Conservation (phyloP, 2,113 vertebrate genomes). For the Phrynocephalus versicolor region DNA sequence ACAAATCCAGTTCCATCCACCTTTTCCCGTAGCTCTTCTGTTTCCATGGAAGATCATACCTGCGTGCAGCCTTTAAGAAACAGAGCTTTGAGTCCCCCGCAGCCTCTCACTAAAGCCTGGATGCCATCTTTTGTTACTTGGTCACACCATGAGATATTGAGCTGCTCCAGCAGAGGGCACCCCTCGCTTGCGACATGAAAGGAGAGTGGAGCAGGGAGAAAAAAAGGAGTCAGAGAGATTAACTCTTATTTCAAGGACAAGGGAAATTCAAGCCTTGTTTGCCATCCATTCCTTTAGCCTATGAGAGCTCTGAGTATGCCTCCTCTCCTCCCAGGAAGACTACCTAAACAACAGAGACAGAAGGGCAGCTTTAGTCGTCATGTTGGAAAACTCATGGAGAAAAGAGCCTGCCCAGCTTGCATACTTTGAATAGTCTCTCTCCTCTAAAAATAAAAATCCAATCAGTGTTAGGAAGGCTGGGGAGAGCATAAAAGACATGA, state of each 20-base stretch:
- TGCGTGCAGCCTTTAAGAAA: slow-evolving; percentile 97
- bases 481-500: neutral
- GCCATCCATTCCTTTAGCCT: neutral
- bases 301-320: neutral
- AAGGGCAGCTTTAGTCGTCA: neutral
- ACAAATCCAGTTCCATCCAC: neutral
- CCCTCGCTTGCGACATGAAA: slow-evolving; percentile 84
- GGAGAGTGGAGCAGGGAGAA: neutral
- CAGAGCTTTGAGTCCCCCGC: slow-evolving; percentile 89
- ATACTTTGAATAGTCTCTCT: neutral
- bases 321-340: neutral
- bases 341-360: neutral
- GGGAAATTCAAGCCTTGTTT: neutral
- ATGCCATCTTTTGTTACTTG: slow-evolving; percentile 98
- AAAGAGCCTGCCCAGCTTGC: neutral
- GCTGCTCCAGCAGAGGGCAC: slow-evolving; percentile 94
- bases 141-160: slow-evolving; percentile 99
- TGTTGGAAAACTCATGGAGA: neutral
- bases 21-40: neutral
- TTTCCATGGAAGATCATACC: slow-evolving; percentile 67
- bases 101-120: slow-evolving; percentile 93
- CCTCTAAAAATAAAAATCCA: neutral
- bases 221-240: slow-evolving; percentile 22
- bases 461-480: neutral
- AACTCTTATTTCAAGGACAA: neutral